phyloP scores from a whole-genome alignment of 2,888 invertebrate genomes.

The Athripsodes cinereus region DNA sequence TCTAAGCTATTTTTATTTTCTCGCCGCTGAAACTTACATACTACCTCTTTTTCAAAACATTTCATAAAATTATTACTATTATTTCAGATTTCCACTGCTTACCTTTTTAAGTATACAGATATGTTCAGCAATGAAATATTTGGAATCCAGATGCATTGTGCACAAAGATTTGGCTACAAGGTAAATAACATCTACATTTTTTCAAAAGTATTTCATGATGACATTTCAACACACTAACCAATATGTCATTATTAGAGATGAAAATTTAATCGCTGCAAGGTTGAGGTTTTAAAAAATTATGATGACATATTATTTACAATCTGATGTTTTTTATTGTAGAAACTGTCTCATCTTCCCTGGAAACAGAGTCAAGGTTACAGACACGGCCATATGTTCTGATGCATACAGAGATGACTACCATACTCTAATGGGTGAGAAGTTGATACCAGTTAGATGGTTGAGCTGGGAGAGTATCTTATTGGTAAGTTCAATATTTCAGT shows the following conservation, averaged over 20 bases:
- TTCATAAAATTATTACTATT: not conserved
- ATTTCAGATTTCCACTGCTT: constrained; percentile 59
- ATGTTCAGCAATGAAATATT: constrained; percentile 73
- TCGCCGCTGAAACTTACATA: no score
- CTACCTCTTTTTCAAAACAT: not conserved
- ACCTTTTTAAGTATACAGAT: constrained; percentile 70
- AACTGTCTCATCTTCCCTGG: constrained; percentile 10
- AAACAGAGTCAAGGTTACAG: constrained; percentile 56
- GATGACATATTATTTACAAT: not conserved
- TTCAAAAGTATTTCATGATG: not conserved
- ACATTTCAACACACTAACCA: not conserved
- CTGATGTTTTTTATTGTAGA: constrained; percentile 3
- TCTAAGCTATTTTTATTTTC: no score
- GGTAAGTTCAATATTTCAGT: constrained; percentile 37
- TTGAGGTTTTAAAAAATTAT: no score
- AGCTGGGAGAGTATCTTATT: constrained; percentile 60
- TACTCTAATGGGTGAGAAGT: constrained; percentile 55
- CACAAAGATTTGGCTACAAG: constrained; percentile 73
- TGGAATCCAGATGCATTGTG: constrained; percentile 71
- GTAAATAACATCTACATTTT: constrained; percentile 32
- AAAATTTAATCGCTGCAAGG: no score
- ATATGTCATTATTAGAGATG: no score
- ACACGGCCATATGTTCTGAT: constrained; percentile 58
- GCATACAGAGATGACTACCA: constrained; percentile 59
- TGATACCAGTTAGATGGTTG: constrained; percentile 58